Evolutionary conservation across 2,888 invertebrate genomes (phyloP), one percentile per base, ranked within the genome.

Genomic region (Polietes domitor): DNA sequence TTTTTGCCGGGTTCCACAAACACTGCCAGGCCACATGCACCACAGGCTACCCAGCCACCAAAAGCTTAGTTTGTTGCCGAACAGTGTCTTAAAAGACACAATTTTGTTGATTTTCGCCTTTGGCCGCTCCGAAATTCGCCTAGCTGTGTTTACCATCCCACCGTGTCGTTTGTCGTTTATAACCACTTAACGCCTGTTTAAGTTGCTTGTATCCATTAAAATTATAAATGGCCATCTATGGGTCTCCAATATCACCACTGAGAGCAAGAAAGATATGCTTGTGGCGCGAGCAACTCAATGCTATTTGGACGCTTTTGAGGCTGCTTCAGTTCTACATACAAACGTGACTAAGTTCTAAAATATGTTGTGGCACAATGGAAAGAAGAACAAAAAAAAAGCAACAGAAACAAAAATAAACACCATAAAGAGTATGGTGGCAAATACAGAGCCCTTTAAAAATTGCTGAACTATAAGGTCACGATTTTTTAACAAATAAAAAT

Each of bases 171-270:
- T 77, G 77, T 85, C 63, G 74, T 81, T 77, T 76, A 85, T 85
- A 88, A 88, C 89, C 88, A 89, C 90, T 90, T 89, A 90, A 89
- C 91, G 90, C 91, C 88, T 89, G 87, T 87, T 89, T 89, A 90
- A 89, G 87, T 90, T 89, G 81, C 84, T 81, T 84, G 84, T 84
- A 81, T 68, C 78, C 84, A 84, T 84, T 84, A 84, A 84, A 81
- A 84, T 81, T 84, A 84, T 81, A 79, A 84, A 84, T 84, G 84
- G 63, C 84, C 84, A 77, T 41, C 84, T 79, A 77, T 76, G 76
- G 76, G 78, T 81, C 75, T 76, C 81, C 84, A 84, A 78, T 80
- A 83, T 77, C 78, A 81, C 68, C 68, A 24, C n/a, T n/a, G n/a
- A n/a, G n/a, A n/a, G n/a, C n/a, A n/a, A n/a, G 61, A 80, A 65